Base-by-base conservation (phyloP, 1,140 invertebrate genomes). In the Cecropterus lyciades region DNA sequence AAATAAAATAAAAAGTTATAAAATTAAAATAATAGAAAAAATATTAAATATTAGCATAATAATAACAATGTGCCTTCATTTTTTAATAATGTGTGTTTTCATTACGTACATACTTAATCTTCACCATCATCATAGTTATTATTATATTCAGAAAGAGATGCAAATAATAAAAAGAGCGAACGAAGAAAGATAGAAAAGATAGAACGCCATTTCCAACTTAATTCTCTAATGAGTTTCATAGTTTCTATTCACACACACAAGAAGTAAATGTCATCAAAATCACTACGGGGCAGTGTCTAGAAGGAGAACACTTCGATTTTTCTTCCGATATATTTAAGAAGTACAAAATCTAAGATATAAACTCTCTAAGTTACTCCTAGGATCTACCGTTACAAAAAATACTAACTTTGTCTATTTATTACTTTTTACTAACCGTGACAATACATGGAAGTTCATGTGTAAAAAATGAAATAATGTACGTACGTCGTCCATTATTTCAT, bases 281-380 rank as follows among this genome's bases (percentile, higher is more conserved):
- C 15, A 56, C 60, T 52, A 67, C 49, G 71, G 66, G 73, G 73
- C 73, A 73, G 73, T 73, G 67, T 42, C 37, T 60, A 59, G 43
- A 53, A 53, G 37, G 46, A 57, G 73, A 76, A 76, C 73, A 76
- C 70, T 69, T 72, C 16, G 62, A 24, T 70, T 73, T 67, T 48
- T 62, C 43, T 53, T 69, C 65, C 64, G 40, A 57, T 55, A 42
- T 59, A 70, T 24, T 45, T 14, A 46, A 46, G 56, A 59, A 66
- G 73, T 76, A 76, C 64, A 76, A 76, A 76, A 76, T 73, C 71
- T 76, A 73, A 59, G 53, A 42, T 45, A 27, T 57, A 59, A 42
- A 59, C 42, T 30, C 15, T 42, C 64, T 67, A 64, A 52, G 43
- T 53, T 59, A 59, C 56, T 14, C 13, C 56, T 46, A 59, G 42